phyloP scores from a whole-genome alignment of 2,797 vertebrate species.

The Microcaecilia unicolor region DNA sequence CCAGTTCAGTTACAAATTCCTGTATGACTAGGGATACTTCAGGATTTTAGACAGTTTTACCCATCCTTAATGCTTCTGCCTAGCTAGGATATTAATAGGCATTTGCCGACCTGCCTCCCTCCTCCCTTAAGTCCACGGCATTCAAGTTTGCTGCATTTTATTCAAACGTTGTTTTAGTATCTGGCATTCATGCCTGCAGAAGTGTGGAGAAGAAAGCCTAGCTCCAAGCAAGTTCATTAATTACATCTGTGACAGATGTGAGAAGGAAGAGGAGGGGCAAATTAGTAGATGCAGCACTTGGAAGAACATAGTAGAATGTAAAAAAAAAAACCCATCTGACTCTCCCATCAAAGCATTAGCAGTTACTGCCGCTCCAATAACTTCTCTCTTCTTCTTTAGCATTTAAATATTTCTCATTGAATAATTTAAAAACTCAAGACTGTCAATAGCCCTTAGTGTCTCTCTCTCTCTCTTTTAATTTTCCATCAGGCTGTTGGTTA shows the following conservation, averaged over 20 bases:
- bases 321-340: neutral
- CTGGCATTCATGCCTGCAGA: neutral
- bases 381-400: neutral
- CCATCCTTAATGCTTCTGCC: neutral
- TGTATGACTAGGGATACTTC: neutral
- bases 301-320: neutral
- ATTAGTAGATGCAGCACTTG: neutral
- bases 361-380: neutral
- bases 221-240: neutral
- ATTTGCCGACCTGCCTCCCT: neutral
- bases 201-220: neutral
- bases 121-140: neutral
- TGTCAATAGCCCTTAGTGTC: neutral
- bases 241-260: neutral
- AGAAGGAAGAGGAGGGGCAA: neutral
- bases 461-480: too few relatives aligned
- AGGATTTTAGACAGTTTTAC: neutral
- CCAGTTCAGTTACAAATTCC: neutral
- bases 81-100: neutral
- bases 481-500: too few relatives aligned
- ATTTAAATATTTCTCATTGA: neutral
- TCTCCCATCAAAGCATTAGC: neutral
- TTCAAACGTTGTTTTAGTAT: neutral
- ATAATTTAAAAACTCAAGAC: neutral
- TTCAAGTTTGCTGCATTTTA: neutral